Conservation (phyloP, 2,888 invertebrate species). For the Yponomeuta malinellus region DNA sequence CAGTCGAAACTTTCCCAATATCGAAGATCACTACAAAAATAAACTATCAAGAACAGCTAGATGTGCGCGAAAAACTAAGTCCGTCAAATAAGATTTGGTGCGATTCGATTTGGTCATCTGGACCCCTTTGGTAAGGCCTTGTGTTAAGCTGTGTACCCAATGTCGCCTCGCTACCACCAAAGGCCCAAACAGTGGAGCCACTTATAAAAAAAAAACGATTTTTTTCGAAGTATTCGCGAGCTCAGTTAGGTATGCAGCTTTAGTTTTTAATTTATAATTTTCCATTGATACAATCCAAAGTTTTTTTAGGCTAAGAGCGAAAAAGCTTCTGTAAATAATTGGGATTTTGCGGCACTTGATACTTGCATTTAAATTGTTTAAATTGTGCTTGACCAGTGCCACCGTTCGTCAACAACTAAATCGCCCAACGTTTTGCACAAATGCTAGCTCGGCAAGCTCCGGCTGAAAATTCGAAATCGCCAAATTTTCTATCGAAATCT, state of each 20-base stretch:
- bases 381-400: constrained; percentile 37
- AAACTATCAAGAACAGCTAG: too few relatives aligned
- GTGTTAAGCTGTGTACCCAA: too few relatives aligned
- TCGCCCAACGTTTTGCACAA: neutral
- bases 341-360: constrained; percentile 50
- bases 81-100: too few relatives aligned
- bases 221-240: neutral
- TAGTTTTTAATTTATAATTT: constrained; percentile 28
- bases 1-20: too few relatives aligned
- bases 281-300: constrained; percentile 42
- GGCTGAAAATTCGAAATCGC: too few relatives aligned
- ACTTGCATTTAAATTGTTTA: constrained; percentile 44
- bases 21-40: too few relatives aligned
- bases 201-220: neutral
- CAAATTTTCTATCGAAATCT: too few relatives aligned
- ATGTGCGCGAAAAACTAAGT: too few relatives aligned
- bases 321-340: constrained; percentile 54
- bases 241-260: constrained; percentile 5
- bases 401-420: constrained; percentile 21
- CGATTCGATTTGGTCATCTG: too few relatives aligned
- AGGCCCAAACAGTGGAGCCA: neutral
- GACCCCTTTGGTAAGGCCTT: too few relatives aligned
- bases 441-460: neutral
- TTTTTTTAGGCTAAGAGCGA: constrained; percentile 37
- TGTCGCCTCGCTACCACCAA: too few relatives aligned